A percentile compares a stretch with the other conserved stretches of the same genome.
Conservation (phyloP, 2,113 vertebrate species). For the Chauna torquata region DNA sequence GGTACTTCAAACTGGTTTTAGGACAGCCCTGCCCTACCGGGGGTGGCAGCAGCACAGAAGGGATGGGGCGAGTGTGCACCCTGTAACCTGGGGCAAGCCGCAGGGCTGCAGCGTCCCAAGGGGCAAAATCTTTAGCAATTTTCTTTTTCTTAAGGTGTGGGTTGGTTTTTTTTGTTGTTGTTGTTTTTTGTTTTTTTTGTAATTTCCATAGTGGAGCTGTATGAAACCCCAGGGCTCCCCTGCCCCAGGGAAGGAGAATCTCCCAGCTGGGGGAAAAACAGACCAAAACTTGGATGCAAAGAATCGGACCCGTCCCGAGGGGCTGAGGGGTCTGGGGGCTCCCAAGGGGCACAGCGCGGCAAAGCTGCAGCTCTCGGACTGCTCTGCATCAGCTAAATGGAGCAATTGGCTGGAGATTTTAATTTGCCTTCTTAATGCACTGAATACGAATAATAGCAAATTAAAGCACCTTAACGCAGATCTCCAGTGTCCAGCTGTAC, state of each 20-base stretch:
- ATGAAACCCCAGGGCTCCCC: not conserved
- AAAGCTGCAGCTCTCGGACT: not conserved
- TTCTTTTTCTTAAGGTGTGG: not conserved
- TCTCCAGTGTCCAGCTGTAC: constrained; percentile 53
- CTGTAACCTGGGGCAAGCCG: not conserved
- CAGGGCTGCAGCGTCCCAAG: not conserved
- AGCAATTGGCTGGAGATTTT: not conserved
- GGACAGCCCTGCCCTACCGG: not conserved
- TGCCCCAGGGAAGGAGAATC: not conserved
- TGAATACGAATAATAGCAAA: constrained; percentile 26
- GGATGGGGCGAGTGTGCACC: not conserved
- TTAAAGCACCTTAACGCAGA: constrained; percentile 68
- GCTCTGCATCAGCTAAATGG: not conserved
- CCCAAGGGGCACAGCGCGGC: not conserved
- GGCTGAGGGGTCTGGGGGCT: not conserved
- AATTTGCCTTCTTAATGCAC: constrained; percentile 60
- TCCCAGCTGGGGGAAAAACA: not conserved
- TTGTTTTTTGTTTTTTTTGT: not conserved
- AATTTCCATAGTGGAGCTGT: not conserved
- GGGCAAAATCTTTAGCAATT: not conserved
- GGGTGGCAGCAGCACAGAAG: fast-evolving
- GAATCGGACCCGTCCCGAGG: not conserved
- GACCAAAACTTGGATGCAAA: not conserved
- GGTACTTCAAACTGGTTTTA: constrained; percentile 2
- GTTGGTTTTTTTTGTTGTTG: too few relatives aligned